A percentile compares a stretch with the other conserved stretches of the same genome.
These are phyloP conservation scores for Pachyrhynchus sulphureomaculatus DNA, from an alignment of 1,140 invertebrate genomes.

Conservation along the genomic window DNA sequence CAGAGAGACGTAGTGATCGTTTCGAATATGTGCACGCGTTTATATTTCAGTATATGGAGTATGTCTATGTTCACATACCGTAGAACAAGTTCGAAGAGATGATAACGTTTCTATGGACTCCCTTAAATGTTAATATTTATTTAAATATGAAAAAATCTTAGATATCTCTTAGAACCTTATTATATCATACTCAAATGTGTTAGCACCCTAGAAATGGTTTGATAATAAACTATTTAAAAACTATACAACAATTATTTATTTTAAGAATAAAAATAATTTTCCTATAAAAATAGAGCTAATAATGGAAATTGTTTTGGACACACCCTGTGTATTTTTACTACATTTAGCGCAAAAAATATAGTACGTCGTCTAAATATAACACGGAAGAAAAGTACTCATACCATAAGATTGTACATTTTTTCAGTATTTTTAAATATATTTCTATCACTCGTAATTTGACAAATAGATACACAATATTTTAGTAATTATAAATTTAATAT, in stretches of 20 bases:
- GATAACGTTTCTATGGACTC: too few relatives aligned
- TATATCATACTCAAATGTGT: too few relatives aligned
- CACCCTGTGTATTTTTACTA: constrained; percentile 18
- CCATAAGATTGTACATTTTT: constrained; percentile 20
- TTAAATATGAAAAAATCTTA: too few relatives aligned
- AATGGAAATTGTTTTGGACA: constrained; percentile 8
- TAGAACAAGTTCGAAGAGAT: too few relatives aligned
- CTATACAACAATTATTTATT: constrained; percentile 9
- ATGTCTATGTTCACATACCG: too few relatives aligned
- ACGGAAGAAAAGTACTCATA: constrained; percentile 14
- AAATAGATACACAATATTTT: constrained; percentile 44
- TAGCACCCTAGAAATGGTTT: too few relatives aligned
- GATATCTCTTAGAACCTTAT: too few relatives aligned
- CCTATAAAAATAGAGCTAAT: background rate
- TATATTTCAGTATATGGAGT: too few relatives aligned
- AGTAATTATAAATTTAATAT: constrained; percentile 48
- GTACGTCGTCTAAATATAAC: constrained; percentile 6
- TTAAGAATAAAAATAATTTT: background rate
- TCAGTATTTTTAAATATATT: constrained; percentile 11
- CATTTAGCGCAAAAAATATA: background rate
- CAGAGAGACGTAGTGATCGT: too few relatives aligned
- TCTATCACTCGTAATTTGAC: constrained; percentile 52
- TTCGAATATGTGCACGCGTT: too few relatives aligned
- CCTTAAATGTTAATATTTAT: too few relatives aligned
- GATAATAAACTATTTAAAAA: background rate